Percentiles rank a stretch among this genome's conserved stretches.
Evolutionary conservation across 2,888 invertebrate genomes (phyloP).

Genomic region (Scrobipalpa atriplicella): DNA sequence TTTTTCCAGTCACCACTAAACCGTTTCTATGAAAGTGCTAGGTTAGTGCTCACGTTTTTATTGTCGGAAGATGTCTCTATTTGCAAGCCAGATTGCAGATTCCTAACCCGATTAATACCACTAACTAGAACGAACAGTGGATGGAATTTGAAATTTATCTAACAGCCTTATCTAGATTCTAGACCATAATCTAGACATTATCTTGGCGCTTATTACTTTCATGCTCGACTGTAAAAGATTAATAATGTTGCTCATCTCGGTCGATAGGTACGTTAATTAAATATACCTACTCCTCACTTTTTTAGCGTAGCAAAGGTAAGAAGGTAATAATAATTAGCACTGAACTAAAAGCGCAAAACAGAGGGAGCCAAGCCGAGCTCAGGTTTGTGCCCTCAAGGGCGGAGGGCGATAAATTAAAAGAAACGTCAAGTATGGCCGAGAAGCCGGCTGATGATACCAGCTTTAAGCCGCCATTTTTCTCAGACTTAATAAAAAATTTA

Average conservation of each 20-base stretch:
- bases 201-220: too few relatives aligned
- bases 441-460: not conserved
- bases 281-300: not conserved
- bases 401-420: constrained; percentile 1
- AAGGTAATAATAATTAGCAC: constrained; percentile 44
- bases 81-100: constrained; percentile 10
- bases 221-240: too few relatives aligned
- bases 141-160: not conserved
- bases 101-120: not conserved
- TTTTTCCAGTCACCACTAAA: not conserved
- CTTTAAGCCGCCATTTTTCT: not conserved
- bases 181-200: too few relatives aligned
- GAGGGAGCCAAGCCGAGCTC: not conserved
- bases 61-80: not conserved
- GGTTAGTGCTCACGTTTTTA: not conserved
- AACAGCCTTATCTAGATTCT: too few relatives aligned
- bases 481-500: not conserved
- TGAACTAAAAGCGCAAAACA: constrained; percentile 41
- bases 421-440: not conserved
- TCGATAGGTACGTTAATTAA: too few relatives aligned
- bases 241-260: too few relatives aligned
- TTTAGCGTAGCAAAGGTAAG: constrained; percentile 30
- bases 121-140: not conserved
- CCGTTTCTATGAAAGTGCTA: constrained; percentile 3
- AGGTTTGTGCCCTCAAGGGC: not conserved